Evolutionary conservation across 2,797 vertebrate genomes (phyloP).

Genomic region (Mormyrops attenuatus): DNA sequence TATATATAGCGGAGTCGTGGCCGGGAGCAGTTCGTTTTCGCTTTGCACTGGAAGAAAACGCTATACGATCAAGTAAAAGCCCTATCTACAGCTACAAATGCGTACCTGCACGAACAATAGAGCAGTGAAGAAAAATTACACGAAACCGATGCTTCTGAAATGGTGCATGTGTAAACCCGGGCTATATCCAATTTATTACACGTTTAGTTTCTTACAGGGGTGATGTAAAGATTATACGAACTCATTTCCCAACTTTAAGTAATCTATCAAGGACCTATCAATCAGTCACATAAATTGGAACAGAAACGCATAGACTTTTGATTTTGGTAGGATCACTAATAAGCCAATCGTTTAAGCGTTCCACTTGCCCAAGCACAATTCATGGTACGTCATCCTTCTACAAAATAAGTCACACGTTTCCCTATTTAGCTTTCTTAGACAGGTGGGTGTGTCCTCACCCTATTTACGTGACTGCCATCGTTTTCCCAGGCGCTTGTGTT

Average conservation of each 20-base stretch:
- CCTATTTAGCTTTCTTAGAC: conserved; percentile 28
- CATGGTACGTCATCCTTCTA: neutral
- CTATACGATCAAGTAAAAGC: neutral
- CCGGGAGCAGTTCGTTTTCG: neutral
- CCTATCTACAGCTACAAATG: neutral
- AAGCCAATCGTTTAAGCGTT: neutral
- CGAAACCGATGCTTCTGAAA: neutral
- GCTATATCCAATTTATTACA: neutral
- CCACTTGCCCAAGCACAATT: neutral
- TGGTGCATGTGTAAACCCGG: neutral
- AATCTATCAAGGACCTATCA: neutral
- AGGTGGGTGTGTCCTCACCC: neutral
- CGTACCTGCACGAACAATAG: neutral
- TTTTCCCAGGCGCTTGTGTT: conserved; percentile 33
- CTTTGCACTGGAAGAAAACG: neutral
- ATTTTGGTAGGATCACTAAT: neutral
- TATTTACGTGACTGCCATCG: conserved; percentile 42
- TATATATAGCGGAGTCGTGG: conserved; percentile 25
- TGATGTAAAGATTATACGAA: neutral
- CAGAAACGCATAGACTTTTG: neutral
- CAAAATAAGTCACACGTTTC: neutral
- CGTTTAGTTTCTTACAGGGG: neutral
- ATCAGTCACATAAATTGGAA: neutral
- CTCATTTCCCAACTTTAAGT: neutral
- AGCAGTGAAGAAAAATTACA: neutral